Evolutionary conservation across 1,140 invertebrate species (phyloP).

Genomic region (Drosophila nannoptera): DNA sequence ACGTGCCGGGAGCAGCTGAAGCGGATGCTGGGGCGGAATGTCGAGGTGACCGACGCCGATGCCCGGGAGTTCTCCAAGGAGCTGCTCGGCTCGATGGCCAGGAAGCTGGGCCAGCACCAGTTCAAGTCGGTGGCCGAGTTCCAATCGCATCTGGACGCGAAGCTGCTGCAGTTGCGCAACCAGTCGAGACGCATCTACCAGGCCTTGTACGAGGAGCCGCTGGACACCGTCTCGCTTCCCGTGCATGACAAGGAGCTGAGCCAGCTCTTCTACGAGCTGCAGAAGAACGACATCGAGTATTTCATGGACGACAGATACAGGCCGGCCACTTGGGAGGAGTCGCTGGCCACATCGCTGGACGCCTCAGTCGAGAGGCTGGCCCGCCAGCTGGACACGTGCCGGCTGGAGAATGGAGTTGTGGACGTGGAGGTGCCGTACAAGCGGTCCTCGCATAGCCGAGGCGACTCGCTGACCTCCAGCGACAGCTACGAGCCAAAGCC

Average conservation of each 20-base stretch:
- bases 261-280: constrained; percentile 6
- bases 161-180: not conserved
- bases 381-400: not conserved
- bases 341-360: constrained; percentile 1
- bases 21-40: not conserved
- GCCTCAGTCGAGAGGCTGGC: not conserved
- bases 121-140: not conserved
- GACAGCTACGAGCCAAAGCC: not conserved
- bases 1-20: constrained; percentile 1
- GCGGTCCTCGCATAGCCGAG: not conserved
- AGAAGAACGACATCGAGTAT: not conserved
- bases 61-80: not conserved
- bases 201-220: not conserved
- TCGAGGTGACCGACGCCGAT: not conserved
- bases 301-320: not conserved
- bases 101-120: not conserved
- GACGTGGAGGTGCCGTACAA: not conserved
- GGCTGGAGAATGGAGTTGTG: not conserved
- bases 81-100: not conserved
- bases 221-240: not conserved
- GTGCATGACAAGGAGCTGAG: constrained; percentile 5
- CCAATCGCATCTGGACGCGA: not conserved
- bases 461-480: constrained; percentile 8
- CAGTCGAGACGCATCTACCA: not conserved
- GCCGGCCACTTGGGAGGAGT: not conserved